A percentile compares a stretch with the other conserved stretches of the same genome.
phyloP scores from a whole-genome alignment of 2,888 invertebrate species.

The Cephus runcator region DNA sequence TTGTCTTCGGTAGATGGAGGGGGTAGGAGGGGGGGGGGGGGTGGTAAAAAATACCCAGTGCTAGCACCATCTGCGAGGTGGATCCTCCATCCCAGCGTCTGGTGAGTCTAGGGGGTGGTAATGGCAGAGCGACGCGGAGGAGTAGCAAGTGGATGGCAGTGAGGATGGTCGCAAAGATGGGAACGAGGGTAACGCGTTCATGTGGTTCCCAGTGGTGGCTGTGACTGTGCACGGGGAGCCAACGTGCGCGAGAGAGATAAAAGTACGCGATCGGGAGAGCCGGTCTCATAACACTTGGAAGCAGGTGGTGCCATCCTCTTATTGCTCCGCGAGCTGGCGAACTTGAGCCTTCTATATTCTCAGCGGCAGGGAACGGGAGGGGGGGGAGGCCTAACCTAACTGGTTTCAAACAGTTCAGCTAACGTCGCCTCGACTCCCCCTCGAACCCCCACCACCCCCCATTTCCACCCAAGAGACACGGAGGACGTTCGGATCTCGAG shows the following conservation, averaged over 20 bases:
- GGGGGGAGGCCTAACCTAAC: no score
- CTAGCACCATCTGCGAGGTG: neutral
- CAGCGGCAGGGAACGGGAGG: neutral
- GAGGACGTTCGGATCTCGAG: no score
- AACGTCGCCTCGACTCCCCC: no score
- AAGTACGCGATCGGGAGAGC: slow-evolving; percentile 26
- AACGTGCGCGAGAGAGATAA: neutral
- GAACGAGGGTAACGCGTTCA: slow-evolving; percentile 9
- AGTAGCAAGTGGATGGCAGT: slow-evolving; percentile 20
- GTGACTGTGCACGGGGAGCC: neutral
- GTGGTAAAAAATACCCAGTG: neutral
- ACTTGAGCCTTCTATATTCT: slow-evolving; percentile 37
- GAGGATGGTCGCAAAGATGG: slow-evolving; percentile 22
- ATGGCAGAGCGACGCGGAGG: slow-evolving; percentile 29
- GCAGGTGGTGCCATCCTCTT: slow-evolving; percentile 56
- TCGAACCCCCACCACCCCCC: no score
- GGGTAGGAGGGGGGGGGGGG: neutral
- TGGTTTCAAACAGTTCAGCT: no score
- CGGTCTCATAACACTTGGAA: slow-evolving; percentile 58
- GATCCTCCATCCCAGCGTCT: neutral
- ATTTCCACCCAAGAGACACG: no score
- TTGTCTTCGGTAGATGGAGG: neutral
- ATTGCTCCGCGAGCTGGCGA: slow-evolving; percentile 44
- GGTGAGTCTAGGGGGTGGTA: slow-evolving; percentile 33
- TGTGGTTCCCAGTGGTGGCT: no score